phyloP scores from a whole-genome alignment of 2,888 invertebrate species.

The Adela reaumurella region DNA sequence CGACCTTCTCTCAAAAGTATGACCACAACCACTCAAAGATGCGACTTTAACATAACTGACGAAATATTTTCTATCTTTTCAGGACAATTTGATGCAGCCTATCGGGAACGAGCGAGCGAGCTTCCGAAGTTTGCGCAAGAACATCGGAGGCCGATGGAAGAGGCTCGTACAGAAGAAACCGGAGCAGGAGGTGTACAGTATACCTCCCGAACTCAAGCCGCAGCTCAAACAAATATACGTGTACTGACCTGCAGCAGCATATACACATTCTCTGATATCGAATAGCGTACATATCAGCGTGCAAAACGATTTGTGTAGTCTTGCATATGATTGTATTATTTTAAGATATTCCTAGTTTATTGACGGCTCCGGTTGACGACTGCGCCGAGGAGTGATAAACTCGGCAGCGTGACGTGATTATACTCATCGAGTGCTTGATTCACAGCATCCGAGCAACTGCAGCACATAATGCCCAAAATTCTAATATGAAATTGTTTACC shows the following conservation, averaged over 20 bases:
- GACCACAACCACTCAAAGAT: too few species aligned
- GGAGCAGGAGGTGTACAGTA: constrained; percentile 75
- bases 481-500: too few species aligned
- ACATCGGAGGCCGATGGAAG: constrained; percentile 82
- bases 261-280: neutral
- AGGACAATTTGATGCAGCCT: constrained; percentile 77
- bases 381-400: neutral
- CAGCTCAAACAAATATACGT: constrained; percentile 87
- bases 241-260: constrained; percentile 53
- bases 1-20: too few species aligned
- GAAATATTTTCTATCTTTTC: constrained; percentile 37
- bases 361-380: neutral
- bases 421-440: neutral
- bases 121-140: constrained; percentile 81
- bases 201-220: constrained; percentile 82
- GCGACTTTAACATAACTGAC: neutral
- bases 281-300: neutral
- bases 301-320: neutral
- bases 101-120: constrained; percentile 69
- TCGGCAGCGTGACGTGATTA: neutral
- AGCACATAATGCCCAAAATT: too few species aligned
- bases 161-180: constrained; percentile 82
- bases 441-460: neutral
- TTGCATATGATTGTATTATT: neutral
- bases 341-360: neutral